Conservation (phyloP, 2,888 invertebrate species). For the Drosophila greeni region DNA sequence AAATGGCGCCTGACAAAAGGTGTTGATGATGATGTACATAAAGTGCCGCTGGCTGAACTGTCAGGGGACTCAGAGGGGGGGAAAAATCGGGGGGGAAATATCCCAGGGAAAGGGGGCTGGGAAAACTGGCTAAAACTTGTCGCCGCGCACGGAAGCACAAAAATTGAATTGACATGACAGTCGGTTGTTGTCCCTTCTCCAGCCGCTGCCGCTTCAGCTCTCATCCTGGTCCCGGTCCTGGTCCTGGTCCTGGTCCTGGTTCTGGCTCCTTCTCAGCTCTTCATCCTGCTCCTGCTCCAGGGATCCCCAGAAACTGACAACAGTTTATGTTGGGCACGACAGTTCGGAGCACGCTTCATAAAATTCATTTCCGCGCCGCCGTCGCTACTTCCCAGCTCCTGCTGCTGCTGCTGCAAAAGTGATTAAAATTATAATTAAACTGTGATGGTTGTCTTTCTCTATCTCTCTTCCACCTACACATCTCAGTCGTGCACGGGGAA, state of each 20-base stretch:
- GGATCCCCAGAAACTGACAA: conserved; percentile 58
- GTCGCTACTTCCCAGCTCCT: conserved; percentile 14
- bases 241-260: background rate
- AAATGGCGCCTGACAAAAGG: conserved; percentile 73
- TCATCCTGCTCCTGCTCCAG: background rate
- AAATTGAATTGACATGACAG: conserved; percentile 74
- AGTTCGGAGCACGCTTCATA: conserved; percentile 73
- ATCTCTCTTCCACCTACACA: background rate
- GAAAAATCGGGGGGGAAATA: background rate
- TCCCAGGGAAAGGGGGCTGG: conserved; percentile 4
- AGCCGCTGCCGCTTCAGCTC: conserved; percentile 1
- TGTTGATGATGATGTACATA: conserved; percentile 74
- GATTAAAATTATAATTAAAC: conserved; percentile 73
- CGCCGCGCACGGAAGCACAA: conserved; percentile 75
- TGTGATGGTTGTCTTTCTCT: conserved; percentile 58
- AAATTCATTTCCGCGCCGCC: conserved; percentile 72
- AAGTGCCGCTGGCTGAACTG: conserved; percentile 67
- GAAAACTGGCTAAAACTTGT: conserved; percentile 67
- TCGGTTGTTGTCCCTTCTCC: conserved; percentile 51
- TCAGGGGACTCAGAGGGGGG: conserved; percentile 23
- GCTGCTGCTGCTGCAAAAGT: conserved; percentile 62
- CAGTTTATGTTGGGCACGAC: conserved; percentile 73
- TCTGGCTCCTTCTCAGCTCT: conserved; percentile 1
- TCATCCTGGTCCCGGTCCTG: background rate
- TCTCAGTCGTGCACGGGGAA: conserved; percentile 9